phyloP scores from a whole-genome alignment of 2,797 vertebrate genomes.

The Perodicticus potto region DNA sequence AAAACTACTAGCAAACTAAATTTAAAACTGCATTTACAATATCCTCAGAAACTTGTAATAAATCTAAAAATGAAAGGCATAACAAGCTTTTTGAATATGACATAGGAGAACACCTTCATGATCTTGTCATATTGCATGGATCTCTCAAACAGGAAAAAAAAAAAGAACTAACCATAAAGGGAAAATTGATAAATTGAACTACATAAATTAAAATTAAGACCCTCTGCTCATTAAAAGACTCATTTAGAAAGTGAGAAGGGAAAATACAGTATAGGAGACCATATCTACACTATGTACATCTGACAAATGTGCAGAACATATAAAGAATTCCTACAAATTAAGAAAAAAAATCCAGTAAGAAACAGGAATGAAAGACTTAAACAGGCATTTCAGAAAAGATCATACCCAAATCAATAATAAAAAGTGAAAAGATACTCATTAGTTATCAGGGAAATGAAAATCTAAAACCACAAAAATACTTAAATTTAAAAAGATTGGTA shows the following conservation, averaged over 20 bases:
- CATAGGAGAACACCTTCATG: not conserved
- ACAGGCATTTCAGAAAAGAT: not conserved
- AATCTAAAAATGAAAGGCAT: not conserved
- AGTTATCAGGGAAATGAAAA: not conserved
- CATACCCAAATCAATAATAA: not conserved
- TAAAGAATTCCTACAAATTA: not conserved
- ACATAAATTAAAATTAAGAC: constrained; percentile 12
- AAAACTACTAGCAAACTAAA: not conserved
- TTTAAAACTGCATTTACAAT: not conserved
- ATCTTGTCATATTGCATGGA: not conserved
- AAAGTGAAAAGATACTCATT: not conserved
- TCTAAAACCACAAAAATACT: constrained; percentile 10
- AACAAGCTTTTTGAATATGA: constrained; percentile 35
- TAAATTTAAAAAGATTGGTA: not conserved
- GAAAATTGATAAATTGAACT: not conserved
- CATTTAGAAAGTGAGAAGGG: not conserved
- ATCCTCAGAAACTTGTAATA: not conserved
- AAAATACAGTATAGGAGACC: not conserved
- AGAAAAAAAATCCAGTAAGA: constrained; percentile 23
- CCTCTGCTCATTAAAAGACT: not conserved
- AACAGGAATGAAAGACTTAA: not conserved
- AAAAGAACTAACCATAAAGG: not conserved
- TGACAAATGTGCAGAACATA: not conserved
- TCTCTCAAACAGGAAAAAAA: not conserved
- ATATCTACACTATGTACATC: not conserved